phyloP scores from a whole-genome alignment of 2,888 invertebrate genomes.

The Cantharis lateralis region DNA sequence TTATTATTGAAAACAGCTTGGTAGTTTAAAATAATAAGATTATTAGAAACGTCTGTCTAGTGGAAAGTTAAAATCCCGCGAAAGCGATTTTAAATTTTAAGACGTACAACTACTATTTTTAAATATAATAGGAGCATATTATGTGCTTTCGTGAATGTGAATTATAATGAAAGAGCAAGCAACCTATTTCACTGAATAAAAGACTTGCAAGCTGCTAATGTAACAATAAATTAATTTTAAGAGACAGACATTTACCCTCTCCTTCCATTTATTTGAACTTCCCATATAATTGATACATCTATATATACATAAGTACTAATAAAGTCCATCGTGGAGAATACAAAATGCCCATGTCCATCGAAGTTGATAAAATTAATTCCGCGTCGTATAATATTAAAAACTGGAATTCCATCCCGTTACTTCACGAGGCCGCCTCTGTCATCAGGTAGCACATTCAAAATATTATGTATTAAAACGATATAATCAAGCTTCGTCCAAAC shows the following conservation, averaged over 20 bases:
- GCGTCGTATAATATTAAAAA: no score
- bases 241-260: neutral
- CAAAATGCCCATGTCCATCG: no score
- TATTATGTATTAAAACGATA: no score
- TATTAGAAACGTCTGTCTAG: neutral
- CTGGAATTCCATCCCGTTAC: no score
- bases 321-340: no score
- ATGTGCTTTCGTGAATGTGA: neutral
- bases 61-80: conserved; percentile 1
- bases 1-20: neutral
- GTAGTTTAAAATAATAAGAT: neutral
- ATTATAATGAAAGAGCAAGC: neutral
- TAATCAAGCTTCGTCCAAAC: no score
- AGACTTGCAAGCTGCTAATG: neutral
- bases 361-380: neutral
- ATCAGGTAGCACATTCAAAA: no score
- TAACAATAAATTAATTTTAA: neutral
- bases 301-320: no score
- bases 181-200: neutral
- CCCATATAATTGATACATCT: neutral
- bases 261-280: neutral
- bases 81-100: neutral
- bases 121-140: neutral
- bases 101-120: neutral
- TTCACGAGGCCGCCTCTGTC: no score